Percentiles rank a stretch among this genome's conserved stretches.
Evolutionary conservation across 2,888 invertebrate species (phyloP).

Genomic region (Orthosia gothica): DNA sequence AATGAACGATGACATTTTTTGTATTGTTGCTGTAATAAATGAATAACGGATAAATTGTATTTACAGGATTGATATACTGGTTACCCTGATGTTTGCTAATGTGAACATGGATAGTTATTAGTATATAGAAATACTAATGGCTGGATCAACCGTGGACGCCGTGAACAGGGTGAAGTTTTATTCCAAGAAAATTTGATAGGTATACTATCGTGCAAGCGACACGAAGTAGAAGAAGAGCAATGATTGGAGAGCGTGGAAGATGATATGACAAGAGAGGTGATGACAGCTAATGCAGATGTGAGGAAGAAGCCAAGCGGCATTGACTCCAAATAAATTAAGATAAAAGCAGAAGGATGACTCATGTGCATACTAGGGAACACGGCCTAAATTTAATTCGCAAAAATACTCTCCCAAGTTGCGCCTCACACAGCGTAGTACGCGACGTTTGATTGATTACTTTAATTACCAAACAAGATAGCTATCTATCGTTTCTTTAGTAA

Average conservation of each 20-base stretch:
- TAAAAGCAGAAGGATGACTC: background rate
- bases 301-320: background rate
- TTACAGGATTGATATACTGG: background rate
- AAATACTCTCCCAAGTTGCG: slow-evolving; percentile 39
- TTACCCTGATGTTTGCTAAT: background rate
- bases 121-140: background rate
- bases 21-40: slow-evolving; percentile 7
- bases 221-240: background rate
- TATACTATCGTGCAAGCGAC: background rate
- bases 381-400: slow-evolving; percentile 20
- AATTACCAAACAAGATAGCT: slow-evolving; percentile 20
- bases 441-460: slow-evolving; percentile 39
- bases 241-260: background rate
- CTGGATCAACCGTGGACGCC: background rate
- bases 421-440: slow-evolving; percentile 23
- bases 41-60: background rate
- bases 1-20: slow-evolving; percentile 37
- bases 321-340: background rate
- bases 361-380: background rate
- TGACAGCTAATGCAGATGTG: background rate
- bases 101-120: background rate
- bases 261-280: background rate
- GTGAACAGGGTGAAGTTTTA: background rate
- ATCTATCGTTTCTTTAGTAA: background rate
- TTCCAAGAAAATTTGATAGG: background rate